Evolutionary conservation across 2,888 invertebrate genomes (phyloP).

Genomic region (Sinotaia quadrata): DNA sequence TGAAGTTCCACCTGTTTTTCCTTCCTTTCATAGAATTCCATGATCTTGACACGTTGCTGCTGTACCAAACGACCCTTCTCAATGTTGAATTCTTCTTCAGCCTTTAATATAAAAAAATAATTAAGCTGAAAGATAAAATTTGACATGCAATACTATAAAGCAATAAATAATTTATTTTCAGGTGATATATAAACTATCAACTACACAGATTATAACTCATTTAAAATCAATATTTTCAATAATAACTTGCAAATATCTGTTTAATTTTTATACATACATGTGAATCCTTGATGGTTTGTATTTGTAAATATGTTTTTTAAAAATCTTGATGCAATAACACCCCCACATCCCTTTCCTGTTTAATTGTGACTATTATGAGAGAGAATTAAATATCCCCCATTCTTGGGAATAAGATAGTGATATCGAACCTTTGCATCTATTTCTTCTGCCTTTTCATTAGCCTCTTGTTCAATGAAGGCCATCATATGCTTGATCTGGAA

Average conservation of each 20-base stretch:
- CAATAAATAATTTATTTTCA: neutral
- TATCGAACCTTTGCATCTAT: slow-evolving; percentile 88
- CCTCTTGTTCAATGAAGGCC: slow-evolving; percentile 99
- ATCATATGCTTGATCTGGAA: slow-evolving; percentile 99
- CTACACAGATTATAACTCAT: too few species aligned
- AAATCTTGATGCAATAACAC: too few species aligned
- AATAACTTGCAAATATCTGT: too few species aligned
- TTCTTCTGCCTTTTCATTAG: slow-evolving; percentile 99
- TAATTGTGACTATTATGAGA: too few species aligned
- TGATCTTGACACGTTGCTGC: slow-evolving; percentile 98
- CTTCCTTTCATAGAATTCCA: slow-evolving; percentile 99
- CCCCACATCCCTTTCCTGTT: too few species aligned
- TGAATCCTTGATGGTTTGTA: too few species aligned
- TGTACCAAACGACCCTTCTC: slow-evolving; percentile 99
- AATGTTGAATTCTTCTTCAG: slow-evolving; percentile 99
- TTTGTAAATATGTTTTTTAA: too few species aligned
- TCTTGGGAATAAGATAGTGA: too few species aligned
- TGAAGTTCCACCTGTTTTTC: slow-evolving; percentile 99
- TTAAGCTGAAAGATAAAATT: neutral
- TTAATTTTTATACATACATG: too few species aligned
- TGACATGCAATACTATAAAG: neutral
- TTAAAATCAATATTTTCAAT: too few species aligned
- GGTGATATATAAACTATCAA: neutral
- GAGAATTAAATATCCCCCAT: too few species aligned
- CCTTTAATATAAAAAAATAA: slow-evolving; percentile 75